Conservation (phyloP, 2,113 vertebrate species). For the Poecile atricapillus region DNA sequence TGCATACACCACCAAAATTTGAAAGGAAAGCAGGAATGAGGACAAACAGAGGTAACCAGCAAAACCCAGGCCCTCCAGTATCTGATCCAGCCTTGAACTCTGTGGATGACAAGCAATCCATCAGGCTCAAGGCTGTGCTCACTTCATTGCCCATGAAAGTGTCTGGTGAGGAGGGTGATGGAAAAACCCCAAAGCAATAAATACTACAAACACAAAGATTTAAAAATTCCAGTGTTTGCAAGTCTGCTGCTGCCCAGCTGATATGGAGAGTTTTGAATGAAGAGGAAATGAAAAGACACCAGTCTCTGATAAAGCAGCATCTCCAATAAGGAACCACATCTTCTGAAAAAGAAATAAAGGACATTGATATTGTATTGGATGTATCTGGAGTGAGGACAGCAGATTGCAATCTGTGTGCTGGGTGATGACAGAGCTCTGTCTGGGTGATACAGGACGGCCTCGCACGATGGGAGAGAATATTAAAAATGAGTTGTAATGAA, state of each 20-base stretch:
- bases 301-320: conserved; percentile 61
- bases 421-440: conserved; percentile 11
- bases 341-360: conserved; percentile 67
- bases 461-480: background rate
- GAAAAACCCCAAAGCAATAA: conserved; percentile 60
- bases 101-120: background rate
- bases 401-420: conserved; percentile 58
- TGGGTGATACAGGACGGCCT: conserved; percentile 5
- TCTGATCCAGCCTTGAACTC: background rate
- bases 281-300: conserved; percentile 72
- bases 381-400: conserved; percentile 56
- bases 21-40: background rate
- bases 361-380: conserved; percentile 57
- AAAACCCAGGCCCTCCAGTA: background rate
- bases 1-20: background rate
- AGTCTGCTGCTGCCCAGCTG: conserved; percentile 50
- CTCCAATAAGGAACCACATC: conserved; percentile 52
- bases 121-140: background rate
- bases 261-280: conserved; percentile 49
- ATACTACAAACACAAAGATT: conserved; percentile 54
- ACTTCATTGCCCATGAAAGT: background rate
- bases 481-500: conserved; percentile 38
- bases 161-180: background rate
- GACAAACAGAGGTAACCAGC: background rate
- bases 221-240: conserved; percentile 47